These are phyloP conservation scores for Dufourea novaeangliae DNA, from an alignment of 1,140 invertebrate genomes.

Conservation along the genomic window DNA sequence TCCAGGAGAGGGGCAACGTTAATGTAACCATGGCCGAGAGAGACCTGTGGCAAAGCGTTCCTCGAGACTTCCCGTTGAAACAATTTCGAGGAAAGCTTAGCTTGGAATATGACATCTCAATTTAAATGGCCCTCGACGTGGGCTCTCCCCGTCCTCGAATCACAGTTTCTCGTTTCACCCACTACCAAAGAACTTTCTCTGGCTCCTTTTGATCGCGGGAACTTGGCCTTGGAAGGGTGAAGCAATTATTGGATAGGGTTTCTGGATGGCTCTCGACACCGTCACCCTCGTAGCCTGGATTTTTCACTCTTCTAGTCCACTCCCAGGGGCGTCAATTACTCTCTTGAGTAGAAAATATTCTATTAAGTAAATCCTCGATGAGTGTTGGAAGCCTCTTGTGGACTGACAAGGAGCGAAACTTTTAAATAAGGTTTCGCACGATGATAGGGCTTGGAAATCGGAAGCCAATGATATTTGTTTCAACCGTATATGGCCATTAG, in stretches of 20 bases:
- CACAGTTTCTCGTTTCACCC: neutral
- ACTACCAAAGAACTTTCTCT: too few relatives aligned
- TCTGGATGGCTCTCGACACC: neutral
- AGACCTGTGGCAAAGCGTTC: neutral
- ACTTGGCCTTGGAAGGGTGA: constrained; percentile 9
- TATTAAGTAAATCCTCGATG: too few relatives aligned
- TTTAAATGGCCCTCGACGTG: neutral
- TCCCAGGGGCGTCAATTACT: constrained; percentile 36
- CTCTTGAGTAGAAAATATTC: constrained; percentile 30
- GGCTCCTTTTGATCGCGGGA: neutral
- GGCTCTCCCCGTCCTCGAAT: neutral
- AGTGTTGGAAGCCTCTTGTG: too few relatives aligned
- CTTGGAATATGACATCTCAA: neutral
- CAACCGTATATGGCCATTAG: too few relatives aligned
- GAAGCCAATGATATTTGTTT: too few relatives aligned
- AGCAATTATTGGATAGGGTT: constrained; percentile 19
- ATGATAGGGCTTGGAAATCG: too few relatives aligned
- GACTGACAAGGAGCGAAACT: too few relatives aligned
- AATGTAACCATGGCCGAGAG: neutral
- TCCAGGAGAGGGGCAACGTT: neutral
- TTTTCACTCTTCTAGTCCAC: neutral
- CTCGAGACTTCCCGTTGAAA: neutral
- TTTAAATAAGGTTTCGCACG: too few relatives aligned
- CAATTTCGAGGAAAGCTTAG: neutral
- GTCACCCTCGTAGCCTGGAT: neutral